Base-by-base conservation (phyloP, 2,797 vertebrate genomes). In the Limosa lapponica region DNA sequence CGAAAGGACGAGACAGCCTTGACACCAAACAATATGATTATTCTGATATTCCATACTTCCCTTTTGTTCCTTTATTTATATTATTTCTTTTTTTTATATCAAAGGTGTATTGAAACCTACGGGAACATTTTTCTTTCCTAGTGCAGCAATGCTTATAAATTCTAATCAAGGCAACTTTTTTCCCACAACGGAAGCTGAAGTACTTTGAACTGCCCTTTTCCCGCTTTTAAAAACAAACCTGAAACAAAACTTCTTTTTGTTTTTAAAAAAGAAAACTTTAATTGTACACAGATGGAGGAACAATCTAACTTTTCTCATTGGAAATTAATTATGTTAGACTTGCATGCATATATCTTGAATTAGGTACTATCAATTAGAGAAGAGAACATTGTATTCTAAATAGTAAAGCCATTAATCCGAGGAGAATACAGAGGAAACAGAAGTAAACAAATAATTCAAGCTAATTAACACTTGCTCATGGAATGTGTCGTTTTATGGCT, bases 361-460 rank as follows among this genome's bases (percentile, higher is more conserved):
- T 89, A 78, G 46, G 87, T 86, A 52, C 84, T 89, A 89, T 85
- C 86, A 93, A 87, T 92, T 95, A 96, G 66, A 82, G 64, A 82
- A 92, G 49, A 96, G 59, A 94, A 86, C 83, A 78, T 61, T 84
- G 22, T 80, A 90, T 81, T 70, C 48, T 91, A 92, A 93, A 58
- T 30, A 87, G 88, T 86, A 66, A 86, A 94, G 86, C 55, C 82
- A 75, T 97, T 95, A 80, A 96, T 96, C 62, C 96, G 78, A 93
- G 87, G 37, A 82, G 67, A 94, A 82, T 62, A 86, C 34, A 85
- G 30, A 92, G 55, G 54, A 84, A 95, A 94, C 84, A 87, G 84
- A 94, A 82, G 70, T 92, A 97, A 98, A 97, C 92, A 98, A 95
- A 93, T 96, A 97, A 97, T 93, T 97, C 94, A 97, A 94, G 89